Conservation (phyloP, 2,888 invertebrate genomes). For the Argyresthia albistria region DNA sequence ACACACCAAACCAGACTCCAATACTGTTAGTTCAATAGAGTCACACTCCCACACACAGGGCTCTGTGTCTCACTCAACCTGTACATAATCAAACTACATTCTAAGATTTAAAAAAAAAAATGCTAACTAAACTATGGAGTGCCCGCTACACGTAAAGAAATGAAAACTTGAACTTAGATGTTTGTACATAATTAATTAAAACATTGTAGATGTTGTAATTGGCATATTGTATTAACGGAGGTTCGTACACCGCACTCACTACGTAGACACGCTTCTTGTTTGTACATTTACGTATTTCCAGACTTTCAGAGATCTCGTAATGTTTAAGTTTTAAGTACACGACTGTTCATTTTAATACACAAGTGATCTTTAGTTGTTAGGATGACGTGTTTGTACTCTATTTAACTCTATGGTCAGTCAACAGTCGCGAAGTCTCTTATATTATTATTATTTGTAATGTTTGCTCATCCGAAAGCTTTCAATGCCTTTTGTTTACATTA, state of each 20-base stretch:
- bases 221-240: slow-evolving; percentile 17
- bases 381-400: slow-evolving; percentile 26
- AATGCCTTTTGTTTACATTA: slow-evolving; percentile 19
- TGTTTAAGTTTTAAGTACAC: slow-evolving; percentile 63
- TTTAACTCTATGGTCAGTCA: slow-evolving; percentile 31
- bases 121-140: background rate
- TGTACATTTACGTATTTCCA: slow-evolving; percentile 64
- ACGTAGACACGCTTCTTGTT: slow-evolving; percentile 24
- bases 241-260: background rate
- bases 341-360: slow-evolving; percentile 52
- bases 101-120: background rate
- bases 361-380: slow-evolving; percentile 51
- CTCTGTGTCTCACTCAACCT: background rate
- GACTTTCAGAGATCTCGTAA: slow-evolving; percentile 73
- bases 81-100: background rate
- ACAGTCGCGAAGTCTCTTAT: slow-evolving; percentile 25
- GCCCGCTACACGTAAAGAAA: background rate
- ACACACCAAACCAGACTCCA: too few species aligned
- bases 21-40: too few species aligned
- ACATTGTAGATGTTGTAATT: background rate
- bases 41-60: background rate
- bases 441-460: slow-evolving; percentile 17
- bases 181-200: slow-evolving; percentile 30
- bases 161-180: slow-evolving; percentile 18
- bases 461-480: slow-evolving; percentile 29